Conservation (phyloP, 2,113 vertebrate species). For the Meriones unguiculatus region DNA sequence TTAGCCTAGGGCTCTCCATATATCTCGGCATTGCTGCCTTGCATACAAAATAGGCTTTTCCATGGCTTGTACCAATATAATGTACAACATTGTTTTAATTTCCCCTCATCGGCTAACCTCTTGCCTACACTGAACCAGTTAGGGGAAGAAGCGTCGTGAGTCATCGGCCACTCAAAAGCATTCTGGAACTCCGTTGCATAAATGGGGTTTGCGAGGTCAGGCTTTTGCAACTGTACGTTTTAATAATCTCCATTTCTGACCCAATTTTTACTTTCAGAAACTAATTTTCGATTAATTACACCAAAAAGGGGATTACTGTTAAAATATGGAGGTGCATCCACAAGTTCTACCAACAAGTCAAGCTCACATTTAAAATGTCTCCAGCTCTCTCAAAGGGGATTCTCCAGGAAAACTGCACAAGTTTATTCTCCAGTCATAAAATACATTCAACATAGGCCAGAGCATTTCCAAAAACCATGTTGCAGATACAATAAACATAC, state of each 20-base stretch:
- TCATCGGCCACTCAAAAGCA: conserved; percentile 83
- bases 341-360: conserved; percentile 76
- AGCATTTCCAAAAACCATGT: conserved; percentile 58
- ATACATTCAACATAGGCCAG: conserved; percentile 59
- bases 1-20: conserved; percentile 97
- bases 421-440: conserved; percentile 34
- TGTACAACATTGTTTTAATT: conserved; percentile 95
- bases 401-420: background rate
- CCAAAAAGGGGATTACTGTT: conserved; percentile 77
- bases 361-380: conserved; percentile 68
- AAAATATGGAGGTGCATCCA: conserved; percentile 76
- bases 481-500: background rate
- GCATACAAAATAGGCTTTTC: conserved; percentile 98
- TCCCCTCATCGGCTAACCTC: conserved; percentile 88
- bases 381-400: conserved; percentile 8
- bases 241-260: conserved; percentile 80
- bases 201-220: conserved; percentile 79
- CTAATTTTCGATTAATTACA: conserved; percentile 76
- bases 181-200: conserved; percentile 82
- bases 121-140: conserved; percentile 83
- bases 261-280: conserved; percentile 80
- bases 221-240: conserved; percentile 79
- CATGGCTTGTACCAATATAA: conserved; percentile 95
- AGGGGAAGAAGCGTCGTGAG: conserved; percentile 80
- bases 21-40: conserved; percentile 95